Conservation (phyloP, 2,888 invertebrate genomes). For the Sinohyriopsis cumingii region DNA sequence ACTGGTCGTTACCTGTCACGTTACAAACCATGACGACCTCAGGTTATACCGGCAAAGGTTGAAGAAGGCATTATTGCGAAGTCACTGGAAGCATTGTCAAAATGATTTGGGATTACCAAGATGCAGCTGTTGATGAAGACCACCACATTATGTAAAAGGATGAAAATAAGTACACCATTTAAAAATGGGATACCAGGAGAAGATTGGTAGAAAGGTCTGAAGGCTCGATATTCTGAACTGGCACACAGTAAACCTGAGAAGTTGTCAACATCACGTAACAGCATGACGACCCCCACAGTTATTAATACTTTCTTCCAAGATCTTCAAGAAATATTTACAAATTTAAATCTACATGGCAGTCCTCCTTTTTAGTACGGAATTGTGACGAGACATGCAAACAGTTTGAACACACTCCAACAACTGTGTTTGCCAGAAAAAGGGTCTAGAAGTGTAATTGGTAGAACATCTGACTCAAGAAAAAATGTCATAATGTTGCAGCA, state of each 20-base stretch:
- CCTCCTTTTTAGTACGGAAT: slow-evolving; percentile 16
- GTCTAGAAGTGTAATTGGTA: no score
- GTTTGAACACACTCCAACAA: no score
- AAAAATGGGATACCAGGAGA: slow-evolving; percentile 8
- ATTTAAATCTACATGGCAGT: slow-evolving; percentile 3
- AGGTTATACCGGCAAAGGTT: no score
- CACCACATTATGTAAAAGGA: no score
- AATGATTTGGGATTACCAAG: no score
- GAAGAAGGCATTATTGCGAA: no score
- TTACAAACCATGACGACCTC: no score
- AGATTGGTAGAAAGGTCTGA: slow-evolving; percentile 25
- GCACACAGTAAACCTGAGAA: slow-evolving; percentile 21
- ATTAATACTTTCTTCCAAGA: slow-evolving; percentile 20
- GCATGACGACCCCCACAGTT: slow-evolving; percentile 20
- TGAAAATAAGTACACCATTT: no score
- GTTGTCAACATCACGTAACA: slow-evolving; percentile 12
- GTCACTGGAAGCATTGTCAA: no score
- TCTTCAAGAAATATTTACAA: slow-evolving; percentile 6
- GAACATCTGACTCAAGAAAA: not conserved
- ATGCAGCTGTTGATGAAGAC: no score
- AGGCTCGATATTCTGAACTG: slow-evolving; percentile 13
- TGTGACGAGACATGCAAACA: slow-evolving; percentile 21
- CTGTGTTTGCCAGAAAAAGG: no score
- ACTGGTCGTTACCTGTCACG: no score
- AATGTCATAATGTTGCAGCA: slow-evolving; percentile 24